phyloP scores from a whole-genome alignment of 2,113 vertebrate species.

The Hyperoodon ampullatus region DNA sequence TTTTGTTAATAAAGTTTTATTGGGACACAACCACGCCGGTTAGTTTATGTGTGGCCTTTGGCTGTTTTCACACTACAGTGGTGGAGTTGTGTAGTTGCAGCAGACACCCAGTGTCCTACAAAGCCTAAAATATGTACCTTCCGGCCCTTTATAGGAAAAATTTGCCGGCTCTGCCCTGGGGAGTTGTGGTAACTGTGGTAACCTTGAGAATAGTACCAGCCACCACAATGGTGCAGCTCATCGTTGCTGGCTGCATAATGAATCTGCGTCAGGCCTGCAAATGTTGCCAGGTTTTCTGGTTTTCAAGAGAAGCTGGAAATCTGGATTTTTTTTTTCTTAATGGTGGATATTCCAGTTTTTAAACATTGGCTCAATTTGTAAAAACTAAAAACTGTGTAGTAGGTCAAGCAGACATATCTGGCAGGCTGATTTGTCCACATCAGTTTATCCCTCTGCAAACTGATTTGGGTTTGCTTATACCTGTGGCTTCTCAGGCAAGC shows the following conservation, averaged over 20 bases:
- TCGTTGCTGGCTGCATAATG: background rate
- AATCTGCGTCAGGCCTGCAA: background rate
- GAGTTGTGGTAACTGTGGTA: background rate
- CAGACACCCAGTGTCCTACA: background rate
- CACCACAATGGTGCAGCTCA: background rate
- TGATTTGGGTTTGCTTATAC: background rate
- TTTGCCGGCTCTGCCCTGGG: background rate
- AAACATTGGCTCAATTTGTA: background rate
- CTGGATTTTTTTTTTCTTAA: background rate
- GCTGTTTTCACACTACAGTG: background rate
- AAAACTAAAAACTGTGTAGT: background rate
- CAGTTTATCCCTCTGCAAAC: background rate
- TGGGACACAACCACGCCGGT: background rate
- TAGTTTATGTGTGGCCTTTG: background rate
- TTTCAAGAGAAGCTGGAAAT: slow-evolving; percentile 51
- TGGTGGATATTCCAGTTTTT: background rate
- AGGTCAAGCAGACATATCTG: background rate
- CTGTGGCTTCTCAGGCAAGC: background rate
- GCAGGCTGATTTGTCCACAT: background rate
- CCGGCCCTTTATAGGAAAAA: background rate
- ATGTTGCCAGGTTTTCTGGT: background rate
- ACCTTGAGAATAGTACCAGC: background rate
- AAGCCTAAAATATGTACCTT: background rate
- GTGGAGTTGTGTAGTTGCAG: background rate
- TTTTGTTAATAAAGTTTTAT: background rate